A percentile compares a stretch with the other conserved stretches of the same genome.
Conservation (phyloP, 2,888 invertebrate species). For the Tupiocoris notatus region DNA sequence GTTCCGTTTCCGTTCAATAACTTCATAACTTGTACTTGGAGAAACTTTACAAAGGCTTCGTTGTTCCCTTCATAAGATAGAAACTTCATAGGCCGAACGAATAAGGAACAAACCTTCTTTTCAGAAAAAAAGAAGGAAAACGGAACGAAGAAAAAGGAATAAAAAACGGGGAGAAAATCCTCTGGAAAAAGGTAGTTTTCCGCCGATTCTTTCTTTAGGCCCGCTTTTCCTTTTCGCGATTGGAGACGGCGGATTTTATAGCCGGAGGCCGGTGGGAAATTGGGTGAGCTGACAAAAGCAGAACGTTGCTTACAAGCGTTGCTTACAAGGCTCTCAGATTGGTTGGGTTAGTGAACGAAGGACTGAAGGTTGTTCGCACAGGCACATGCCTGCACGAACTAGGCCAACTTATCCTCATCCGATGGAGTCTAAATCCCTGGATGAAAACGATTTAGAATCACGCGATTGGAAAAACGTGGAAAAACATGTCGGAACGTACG, state of each 20-base stretch:
- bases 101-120: not conserved
- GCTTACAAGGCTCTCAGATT: not conserved
- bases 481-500: too few species aligned
- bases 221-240: not conserved
- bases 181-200: constrained; percentile 1
- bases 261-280: constrained; percentile 10
- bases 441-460: not conserved
- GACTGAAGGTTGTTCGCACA: not conserved
- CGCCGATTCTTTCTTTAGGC: not conserved
- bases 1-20: too few species aligned
- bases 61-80: not conserved
- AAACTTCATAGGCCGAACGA: not conserved
- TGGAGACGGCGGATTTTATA: constrained; percentile 6
- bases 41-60: not conserved
- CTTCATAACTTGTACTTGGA: too few species aligned
- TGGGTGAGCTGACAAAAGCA: constrained; percentile 17
- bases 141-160: not conserved
- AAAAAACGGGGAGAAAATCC: not conserved
- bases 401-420: not conserved
- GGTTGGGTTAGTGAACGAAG: not conserved
- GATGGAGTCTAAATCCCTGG: not conserved
- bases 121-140: not conserved
- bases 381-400: too few species aligned
- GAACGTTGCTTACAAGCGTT: constrained; percentile 14
- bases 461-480: too few species aligned